phyloP scores from a whole-genome alignment of 2,888 invertebrate species.

The Pseudococcus viburni region DNA sequence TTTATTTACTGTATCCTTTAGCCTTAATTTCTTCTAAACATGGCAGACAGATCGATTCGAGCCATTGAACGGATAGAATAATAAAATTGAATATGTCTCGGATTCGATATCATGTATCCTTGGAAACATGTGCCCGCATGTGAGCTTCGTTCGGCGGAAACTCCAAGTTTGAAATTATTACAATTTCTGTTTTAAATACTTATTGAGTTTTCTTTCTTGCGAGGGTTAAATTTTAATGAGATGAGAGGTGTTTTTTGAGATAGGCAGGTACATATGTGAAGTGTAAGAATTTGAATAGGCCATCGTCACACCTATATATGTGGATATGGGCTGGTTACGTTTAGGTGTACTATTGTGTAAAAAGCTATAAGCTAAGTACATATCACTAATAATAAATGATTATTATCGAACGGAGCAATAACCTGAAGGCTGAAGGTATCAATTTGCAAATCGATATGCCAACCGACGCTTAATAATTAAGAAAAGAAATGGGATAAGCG shows the following conservation, averaged over 20 bases:
- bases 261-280: too few relatives aligned
- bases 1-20: slow-evolving; percentile 21
- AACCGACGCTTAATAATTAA: background rate
- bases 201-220: background rate
- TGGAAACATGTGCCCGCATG: slow-evolving; percentile 48
- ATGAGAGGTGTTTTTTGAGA: too few relatives aligned
- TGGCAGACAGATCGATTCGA: slow-evolving; percentile 40
- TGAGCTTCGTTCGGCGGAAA: slow-evolving; percentile 16
- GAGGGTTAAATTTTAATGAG: too few relatives aligned
- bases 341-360: background rate
- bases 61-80: slow-evolving; percentile 37
- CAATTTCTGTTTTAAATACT: background rate
- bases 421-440: slow-evolving; percentile 13
- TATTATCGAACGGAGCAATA: slow-evolving; percentile 4
- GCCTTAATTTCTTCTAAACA: slow-evolving; percentile 22
- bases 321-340: background rate
- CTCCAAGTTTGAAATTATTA: background rate
- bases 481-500: slow-evolving; percentile 20
- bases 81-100: slow-evolving; percentile 44
- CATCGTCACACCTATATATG: too few relatives aligned
- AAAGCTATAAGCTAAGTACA: background rate
- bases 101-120: slow-evolving; percentile 31
- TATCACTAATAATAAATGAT: slow-evolving; percentile 4
- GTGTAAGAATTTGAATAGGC: too few relatives aligned
- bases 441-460: slow-evolving; percentile 2